Conservation (phyloP, 2,797 vertebrate genomes). For the Cynodonichthys magdalenae region DNA sequence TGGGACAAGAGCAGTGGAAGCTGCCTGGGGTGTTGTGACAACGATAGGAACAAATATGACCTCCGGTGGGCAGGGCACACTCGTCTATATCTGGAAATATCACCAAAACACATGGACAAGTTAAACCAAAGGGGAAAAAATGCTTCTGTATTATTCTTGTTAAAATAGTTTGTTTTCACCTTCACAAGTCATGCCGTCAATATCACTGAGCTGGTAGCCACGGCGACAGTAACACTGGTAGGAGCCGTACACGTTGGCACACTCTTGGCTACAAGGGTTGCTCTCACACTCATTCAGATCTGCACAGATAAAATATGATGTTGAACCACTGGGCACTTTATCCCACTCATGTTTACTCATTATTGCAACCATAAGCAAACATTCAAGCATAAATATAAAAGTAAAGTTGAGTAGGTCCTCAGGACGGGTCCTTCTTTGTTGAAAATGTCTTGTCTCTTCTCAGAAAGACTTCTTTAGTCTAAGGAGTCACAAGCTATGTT, state of each 20-base stretch:
- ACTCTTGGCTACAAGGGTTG: constrained; percentile 95
- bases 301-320: constrained; percentile 46
- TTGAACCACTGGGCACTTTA: neutral
- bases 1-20: constrained; percentile 94
- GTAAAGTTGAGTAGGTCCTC: no score
- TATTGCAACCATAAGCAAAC: no score
- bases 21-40: constrained; percentile 93
- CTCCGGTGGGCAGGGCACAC: constrained; percentile 94
- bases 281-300: constrained; percentile 93
- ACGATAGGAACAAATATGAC: constrained; percentile 96
- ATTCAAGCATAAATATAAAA: no score
- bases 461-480: no score
- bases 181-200: constrained; percentile 93
- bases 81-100: constrained; percentile 91
- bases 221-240: constrained; percentile 98
- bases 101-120: neutral
- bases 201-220: constrained; percentile 95
- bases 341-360: neutral
- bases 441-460: no score
- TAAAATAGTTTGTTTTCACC: constrained; percentile 74
- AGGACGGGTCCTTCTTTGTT: no score
- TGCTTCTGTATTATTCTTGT: neutral
- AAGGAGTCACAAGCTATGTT: no score
- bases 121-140: neutral
- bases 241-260: constrained; percentile 95